Base-by-base conservation (phyloP, 2,888 invertebrate genomes). In the Myopa tessellatipennis region DNA sequence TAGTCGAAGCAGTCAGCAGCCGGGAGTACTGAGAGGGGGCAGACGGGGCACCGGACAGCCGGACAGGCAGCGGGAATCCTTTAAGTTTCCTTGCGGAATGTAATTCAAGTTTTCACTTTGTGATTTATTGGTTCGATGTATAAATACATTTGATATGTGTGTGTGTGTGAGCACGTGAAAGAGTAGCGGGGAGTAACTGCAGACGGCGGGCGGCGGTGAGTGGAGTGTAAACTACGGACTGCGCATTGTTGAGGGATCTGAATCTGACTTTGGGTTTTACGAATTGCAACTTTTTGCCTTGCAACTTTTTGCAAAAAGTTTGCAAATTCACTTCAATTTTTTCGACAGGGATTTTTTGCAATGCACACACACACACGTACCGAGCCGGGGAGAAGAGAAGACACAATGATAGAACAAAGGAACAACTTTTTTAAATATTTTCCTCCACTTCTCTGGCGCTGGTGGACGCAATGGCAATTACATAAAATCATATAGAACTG, bases 51-150 rank as follows among this genome's bases (percentile, higher is more conserved):
- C 76, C 79, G 76, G 81, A 71, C 82, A 79, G 80, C 74, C 76
- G 77, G 80, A 81, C 80, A 81, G 80, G 77, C 84, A 82, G 81
- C 82, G 81, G 80, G 84, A 85, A 84, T 84, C 83, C 85, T 83
- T 85, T 84, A 84, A 84, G 84, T 83, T 84, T 81, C 34, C 70
- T 68, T 85, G 81, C 80, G 80, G 77, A 83, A 82, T 83, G 82
- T 84, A 85, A 85, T 86, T 82, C 84, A 83, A 83, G 85, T 85
- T 86, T 85, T 82, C 85, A 85, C 84, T 83, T 83, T 84, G 85
- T 85, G 85, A 86, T 86, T 85, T 86, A 85, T 85, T 82, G 85
- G 86, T 84, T 84, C 82, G 83, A 84, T 84, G 82, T 84, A 84
- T 84, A 86, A 85, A 85, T 86, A 85, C 85, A 85, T 84, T 86